Conservation (phyloP, 2,113 vertebrate genomes). For the Anhinga anhinga region DNA sequence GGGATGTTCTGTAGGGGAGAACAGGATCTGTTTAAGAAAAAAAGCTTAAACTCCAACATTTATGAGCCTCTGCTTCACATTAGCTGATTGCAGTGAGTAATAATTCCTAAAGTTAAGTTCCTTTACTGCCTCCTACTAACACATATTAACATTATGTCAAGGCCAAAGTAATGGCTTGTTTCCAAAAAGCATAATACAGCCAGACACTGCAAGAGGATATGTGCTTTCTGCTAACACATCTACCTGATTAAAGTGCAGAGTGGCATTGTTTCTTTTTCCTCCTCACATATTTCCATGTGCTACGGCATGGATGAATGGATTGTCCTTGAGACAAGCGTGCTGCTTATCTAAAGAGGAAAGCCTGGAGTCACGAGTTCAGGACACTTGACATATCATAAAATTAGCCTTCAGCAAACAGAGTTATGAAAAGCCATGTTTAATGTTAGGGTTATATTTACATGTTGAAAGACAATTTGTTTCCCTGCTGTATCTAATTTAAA, state of each 20-base stretch:
- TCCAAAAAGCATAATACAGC: background rate
- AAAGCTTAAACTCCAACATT: background rate
- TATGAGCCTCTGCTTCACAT: background rate
- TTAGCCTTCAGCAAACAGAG: background rate
- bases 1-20: background rate
- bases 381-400: background rate
- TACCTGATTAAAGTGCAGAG: constrained; percentile 22
- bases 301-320: background rate
- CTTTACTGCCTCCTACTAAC: background rate
- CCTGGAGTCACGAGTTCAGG: constrained; percentile 7
- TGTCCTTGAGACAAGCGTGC: constrained; percentile 31
- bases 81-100: background rate
- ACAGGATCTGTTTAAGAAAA: background rate
- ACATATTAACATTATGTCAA: background rate
- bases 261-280: constrained; percentile 41
- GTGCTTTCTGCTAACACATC: constrained; percentile 14
- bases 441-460: background rate
- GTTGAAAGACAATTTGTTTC: background rate
- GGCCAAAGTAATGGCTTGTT: constrained; percentile 15
- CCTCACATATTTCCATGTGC: background rate
- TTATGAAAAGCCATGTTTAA: background rate
- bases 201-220: background rate
- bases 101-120: background rate
- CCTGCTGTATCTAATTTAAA: background rate
- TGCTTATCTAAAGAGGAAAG: constrained; percentile 58